Evolutionary conservation across 2,888 invertebrate genomes (phyloP).

Genomic region (Melanostoma mellinum): DNA sequence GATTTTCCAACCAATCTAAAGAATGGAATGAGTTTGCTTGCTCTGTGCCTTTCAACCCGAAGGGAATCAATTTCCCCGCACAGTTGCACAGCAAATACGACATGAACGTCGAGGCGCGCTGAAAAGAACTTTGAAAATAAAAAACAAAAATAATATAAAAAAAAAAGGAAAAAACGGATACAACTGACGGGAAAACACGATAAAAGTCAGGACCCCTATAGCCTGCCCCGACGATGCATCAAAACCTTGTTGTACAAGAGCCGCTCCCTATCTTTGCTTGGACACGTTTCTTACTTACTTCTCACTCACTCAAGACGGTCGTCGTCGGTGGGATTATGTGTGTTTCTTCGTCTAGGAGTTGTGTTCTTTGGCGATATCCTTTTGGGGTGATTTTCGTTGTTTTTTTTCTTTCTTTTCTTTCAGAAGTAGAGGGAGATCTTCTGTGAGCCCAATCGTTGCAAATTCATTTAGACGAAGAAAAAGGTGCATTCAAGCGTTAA

Average conservation of each 20-base stretch:
- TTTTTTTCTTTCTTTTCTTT: constrained; percentile 9
- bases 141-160: constrained; percentile 1
- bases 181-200: constrained; percentile 71
- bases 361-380: constrained; percentile 70
- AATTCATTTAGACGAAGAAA: constrained; percentile 72
- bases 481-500: constrained; percentile 73
- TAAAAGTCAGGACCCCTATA: constrained; percentile 67
- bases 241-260: constrained; percentile 49
- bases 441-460: constrained; percentile 45
- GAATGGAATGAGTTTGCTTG: background rate
- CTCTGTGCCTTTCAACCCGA: constrained; percentile 51
- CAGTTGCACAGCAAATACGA: constrained; percentile 69
- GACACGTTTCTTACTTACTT: constrained; percentile 69
- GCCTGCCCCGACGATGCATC: constrained; percentile 64
- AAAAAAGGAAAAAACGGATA: constrained; percentile 47
- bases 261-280: constrained; percentile 69
- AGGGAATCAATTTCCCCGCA: constrained; percentile 72
- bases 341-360: constrained; percentile 60
- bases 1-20: constrained; percentile 21
- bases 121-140: background rate
- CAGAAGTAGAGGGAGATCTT: background rate
- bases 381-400: constrained; percentile 26
- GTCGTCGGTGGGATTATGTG: constrained; percentile 53
- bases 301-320: constrained; percentile 58
- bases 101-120: constrained; percentile 48